Evolutionary conservation across 1,140 invertebrate genomes (phyloP).

Genomic region (Dendroctonus valens): DNA sequence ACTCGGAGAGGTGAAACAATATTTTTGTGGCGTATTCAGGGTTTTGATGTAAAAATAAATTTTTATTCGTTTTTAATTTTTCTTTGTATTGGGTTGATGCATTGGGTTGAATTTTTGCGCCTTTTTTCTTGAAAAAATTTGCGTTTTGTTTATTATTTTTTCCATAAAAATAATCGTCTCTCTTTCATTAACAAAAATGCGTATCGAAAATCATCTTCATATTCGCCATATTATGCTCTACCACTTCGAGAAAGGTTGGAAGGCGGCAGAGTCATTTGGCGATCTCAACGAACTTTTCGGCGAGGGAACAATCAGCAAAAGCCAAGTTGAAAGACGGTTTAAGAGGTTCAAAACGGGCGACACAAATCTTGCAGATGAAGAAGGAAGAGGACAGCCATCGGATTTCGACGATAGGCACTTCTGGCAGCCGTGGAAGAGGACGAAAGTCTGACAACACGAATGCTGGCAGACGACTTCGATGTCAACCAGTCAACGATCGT

Average conservation of each 20-base stretch:
- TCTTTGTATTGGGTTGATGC: constrained; percentile 1
- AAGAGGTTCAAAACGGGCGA: neutral
- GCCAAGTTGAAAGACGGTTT: constrained; percentile 1
- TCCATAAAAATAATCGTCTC: constrained; percentile 1
- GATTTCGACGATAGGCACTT: constrained; percentile 1
- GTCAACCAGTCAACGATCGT: too few relatives aligned
- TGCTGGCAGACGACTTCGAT: too few relatives aligned
- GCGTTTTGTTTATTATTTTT: constrained; percentile 2
- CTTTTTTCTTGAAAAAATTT: neutral
- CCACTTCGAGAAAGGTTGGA: constrained; percentile 3
- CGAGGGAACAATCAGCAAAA: constrained; percentile 1
- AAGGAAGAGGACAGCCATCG: constrained; percentile 1
- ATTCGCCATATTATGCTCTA: constrained; percentile 2
- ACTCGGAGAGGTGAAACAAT: too few relatives aligned
- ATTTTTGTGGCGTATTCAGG: too few relatives aligned
- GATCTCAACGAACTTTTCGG: constrained; percentile 1
- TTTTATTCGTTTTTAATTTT: too few relatives aligned
- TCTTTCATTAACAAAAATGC: neutral
- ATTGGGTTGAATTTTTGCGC: neutral
- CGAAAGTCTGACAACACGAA: neutral
- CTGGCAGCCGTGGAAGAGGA: constrained; percentile 1
- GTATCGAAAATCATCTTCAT: constrained; percentile 3
- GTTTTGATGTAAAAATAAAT: too few relatives aligned
- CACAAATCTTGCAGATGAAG: constrained; percentile 3
- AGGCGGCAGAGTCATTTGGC: neutral